phyloP scores from a whole-genome alignment of 2,888 invertebrate genomes.

The Ligdia adustata region DNA sequence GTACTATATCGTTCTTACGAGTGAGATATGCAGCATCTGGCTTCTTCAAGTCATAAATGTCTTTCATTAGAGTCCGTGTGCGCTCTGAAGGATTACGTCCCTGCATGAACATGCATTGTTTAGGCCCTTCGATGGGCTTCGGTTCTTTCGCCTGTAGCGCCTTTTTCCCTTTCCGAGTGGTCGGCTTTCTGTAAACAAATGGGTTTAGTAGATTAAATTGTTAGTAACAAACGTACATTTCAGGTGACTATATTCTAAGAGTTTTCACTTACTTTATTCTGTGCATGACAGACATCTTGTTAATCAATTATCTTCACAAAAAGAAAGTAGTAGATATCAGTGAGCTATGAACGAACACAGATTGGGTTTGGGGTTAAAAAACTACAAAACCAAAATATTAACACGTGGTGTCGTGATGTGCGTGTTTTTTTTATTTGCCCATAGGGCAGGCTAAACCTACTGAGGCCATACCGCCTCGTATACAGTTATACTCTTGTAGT shows the following conservation, averaged over 20 bases:
- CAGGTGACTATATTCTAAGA: no score
- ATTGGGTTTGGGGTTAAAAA: no score
- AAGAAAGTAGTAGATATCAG: background rate
- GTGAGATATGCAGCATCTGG: conserved; percentile 90
- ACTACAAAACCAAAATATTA: no score
- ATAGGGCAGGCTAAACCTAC: no score
- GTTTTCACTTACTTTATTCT: conserved; percentile 64
- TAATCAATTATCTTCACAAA: background rate
- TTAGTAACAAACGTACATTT: background rate
- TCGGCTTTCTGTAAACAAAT: conserved; percentile 90
- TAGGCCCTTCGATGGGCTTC: conserved; percentile 94
- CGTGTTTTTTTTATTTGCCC: no score
- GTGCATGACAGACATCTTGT: conserved; percentile 69
- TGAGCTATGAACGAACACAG: no score
- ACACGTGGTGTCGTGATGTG: no score
- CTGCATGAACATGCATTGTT: conserved; percentile 92
- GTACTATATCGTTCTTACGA: conserved; percentile 94
- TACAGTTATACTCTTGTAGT: no score
- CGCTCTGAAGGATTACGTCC: conserved; percentile 91
- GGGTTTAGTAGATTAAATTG: background rate
- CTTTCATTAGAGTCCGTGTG: conserved; percentile 90
- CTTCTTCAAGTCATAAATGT: conserved; percentile 94
- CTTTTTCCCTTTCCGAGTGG: conserved; percentile 94
- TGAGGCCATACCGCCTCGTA: no score
- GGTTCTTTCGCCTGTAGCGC: conserved; percentile 92